phyloP scores from a whole-genome alignment of 1,140 invertebrate species.

The Drosophila sechellia region DNA sequence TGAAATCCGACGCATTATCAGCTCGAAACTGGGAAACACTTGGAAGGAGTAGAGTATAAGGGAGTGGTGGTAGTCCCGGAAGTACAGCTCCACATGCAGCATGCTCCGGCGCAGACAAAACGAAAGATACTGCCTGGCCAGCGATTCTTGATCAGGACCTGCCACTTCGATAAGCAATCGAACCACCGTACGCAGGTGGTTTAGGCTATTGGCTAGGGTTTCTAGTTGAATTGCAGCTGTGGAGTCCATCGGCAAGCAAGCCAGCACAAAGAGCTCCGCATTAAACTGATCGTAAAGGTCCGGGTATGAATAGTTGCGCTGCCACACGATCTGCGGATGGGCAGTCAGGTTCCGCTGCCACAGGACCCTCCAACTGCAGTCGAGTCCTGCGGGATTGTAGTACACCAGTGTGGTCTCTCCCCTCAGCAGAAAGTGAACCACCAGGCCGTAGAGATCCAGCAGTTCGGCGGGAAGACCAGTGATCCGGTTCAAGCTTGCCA shows the following conservation, averaged over 20 bases:
- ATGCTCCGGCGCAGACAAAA: conserved; percentile 17
- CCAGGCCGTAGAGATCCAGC: conserved; percentile 32
- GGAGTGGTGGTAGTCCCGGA: not conserved
- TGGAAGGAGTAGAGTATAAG: conserved; percentile 37
- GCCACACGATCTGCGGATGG: conserved; percentile 60
- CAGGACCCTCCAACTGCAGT: conserved; percentile 41
- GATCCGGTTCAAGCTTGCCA: conserved; percentile 18
- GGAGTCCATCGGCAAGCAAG: conserved; percentile 31
- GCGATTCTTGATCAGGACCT: not conserved
- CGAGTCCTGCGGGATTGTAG: conserved; percentile 38
- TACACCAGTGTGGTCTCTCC: conserved; percentile 35
- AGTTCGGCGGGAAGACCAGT: conserved; percentile 8
- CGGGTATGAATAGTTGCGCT: not conserved
- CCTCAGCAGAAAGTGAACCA: conserved; percentile 22
- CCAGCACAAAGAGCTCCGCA: conserved; percentile 34
- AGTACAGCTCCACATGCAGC: conserved; percentile 53
- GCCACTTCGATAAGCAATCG: conserved; percentile 48
- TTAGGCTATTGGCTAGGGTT: conserved; percentile 16
- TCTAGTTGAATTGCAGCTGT: not conserved
- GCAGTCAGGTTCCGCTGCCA: conserved; percentile 25
- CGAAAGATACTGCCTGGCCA: conserved; percentile 10
- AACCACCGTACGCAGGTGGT: conserved; percentile 9
- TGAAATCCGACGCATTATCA: not conserved
- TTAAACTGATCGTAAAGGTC: not conserved
- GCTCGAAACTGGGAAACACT: conserved; percentile 36